A percentile compares a stretch with the other conserved stretches of the same genome.
phyloP scores from a whole-genome alignment of 2,888 invertebrate species.

The Azorinus chamasolen region DNA sequence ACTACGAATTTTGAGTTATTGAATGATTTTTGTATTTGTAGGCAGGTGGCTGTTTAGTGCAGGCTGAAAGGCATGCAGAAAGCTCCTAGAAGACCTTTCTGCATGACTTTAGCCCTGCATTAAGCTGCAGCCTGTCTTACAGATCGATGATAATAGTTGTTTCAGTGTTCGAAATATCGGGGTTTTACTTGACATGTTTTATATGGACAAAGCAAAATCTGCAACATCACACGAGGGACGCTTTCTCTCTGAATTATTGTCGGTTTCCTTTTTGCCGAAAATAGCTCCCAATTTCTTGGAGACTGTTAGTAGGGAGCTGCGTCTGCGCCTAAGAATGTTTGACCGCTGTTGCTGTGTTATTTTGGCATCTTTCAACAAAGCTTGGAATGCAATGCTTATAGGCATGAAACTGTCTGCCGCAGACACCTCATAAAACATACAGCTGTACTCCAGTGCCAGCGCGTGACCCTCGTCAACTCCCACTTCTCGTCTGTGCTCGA shows the following conservation, averaged over 20 bases:
- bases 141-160: too few species aligned
- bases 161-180: too few species aligned
- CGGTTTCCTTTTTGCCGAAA: slow-evolving; percentile 74
- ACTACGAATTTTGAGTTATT: too few species aligned
- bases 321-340: slow-evolving; percentile 65
- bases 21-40: too few species aligned
- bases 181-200: not conserved
- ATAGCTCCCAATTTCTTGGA: slow-evolving; percentile 78
- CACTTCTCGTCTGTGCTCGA: slow-evolving; percentile 87
- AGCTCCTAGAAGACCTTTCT: too few species aligned
- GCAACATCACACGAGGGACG: slow-evolving; percentile 65
- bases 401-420: slow-evolving; percentile 76
- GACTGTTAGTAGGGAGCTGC: slow-evolving; percentile 73
- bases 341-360: slow-evolving; percentile 73
- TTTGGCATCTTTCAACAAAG: slow-evolving; percentile 74
- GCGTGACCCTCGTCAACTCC: slow-evolving; percentile 88
- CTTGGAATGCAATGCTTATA: slow-evolving; percentile 76
- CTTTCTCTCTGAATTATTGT: slow-evolving; percentile 52
- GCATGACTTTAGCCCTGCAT: too few species aligned
- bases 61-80: too few species aligned
- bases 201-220: slow-evolving; percentile 57
- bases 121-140: too few species aligned
- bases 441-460: slow-evolving; percentile 75
- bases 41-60: too few species aligned
- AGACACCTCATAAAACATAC: slow-evolving; percentile 80